A percentile compares a stretch with the other conserved stretches of the same genome.
phyloP scores from a whole-genome alignment of 2,113 vertebrate species.

The Pimephales promelas region DNA sequence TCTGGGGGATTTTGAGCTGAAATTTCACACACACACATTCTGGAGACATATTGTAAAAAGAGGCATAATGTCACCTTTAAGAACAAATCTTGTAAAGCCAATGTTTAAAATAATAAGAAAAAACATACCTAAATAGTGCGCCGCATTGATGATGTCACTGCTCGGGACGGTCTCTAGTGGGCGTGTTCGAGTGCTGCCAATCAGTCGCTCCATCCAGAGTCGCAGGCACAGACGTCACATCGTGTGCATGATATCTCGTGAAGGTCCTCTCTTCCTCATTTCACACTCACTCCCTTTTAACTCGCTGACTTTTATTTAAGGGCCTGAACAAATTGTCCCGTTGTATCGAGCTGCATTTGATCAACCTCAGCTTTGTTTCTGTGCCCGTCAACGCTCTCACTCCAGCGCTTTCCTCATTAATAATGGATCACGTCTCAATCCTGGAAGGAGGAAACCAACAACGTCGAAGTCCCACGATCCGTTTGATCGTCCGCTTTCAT shows the following conservation, averaged over 20 bases:
- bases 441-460: conserved; percentile 30
- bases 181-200: neutral
- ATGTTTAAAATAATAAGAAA: too few relatives aligned
- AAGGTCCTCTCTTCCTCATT: neutral
- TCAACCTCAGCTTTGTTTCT: conserved; percentile 34
- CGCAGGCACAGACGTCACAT: neutral
- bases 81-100: too few relatives aligned
- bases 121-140: neutral
- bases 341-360: conserved; percentile 32
- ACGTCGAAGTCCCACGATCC: neutral
- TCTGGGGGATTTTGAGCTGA: too few relatives aligned
- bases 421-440: conserved; percentile 37
- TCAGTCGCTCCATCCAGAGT: neutral
- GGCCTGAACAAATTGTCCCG: conserved; percentile 1
- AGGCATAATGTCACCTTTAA: too few relatives aligned
- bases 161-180: neutral
- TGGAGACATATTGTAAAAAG: too few relatives aligned
- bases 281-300: neutral
- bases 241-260: neutral
- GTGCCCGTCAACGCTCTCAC: neutral
- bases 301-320: conserved; percentile 13
- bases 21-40: too few relatives aligned
- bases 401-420: conserved; percentile 33
- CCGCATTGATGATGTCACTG: neutral
- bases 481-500: conserved; percentile 30